Base-by-base conservation (phyloP, 2,113 vertebrate genomes). In the Hippocampus barbouri region DNA sequence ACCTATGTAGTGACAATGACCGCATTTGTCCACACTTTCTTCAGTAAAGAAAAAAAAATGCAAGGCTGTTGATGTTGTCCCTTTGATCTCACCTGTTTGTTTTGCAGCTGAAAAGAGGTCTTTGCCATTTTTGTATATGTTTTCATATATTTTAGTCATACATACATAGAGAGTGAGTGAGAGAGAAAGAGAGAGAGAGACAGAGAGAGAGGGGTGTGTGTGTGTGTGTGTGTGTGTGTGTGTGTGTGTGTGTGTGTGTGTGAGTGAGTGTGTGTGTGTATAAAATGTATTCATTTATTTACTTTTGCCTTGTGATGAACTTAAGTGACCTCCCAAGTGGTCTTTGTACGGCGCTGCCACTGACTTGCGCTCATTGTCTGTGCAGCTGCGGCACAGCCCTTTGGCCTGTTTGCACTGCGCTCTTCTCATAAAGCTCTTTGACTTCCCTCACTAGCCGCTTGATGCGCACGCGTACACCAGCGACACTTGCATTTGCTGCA, bases 371-470 rank as follows among this genome's bases (percentile, higher is more conserved):
- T 21, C 21, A 47, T 67, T 73, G 71, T 70, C 25, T 14, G 66
- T 66, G 70, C 70, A 72, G 53, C 69, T 70, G 68, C 11, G 47
- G 18, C n/a, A 8, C 12, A 69, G 51, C 40, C 57, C 43, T 16
- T 34, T 8, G 75, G 53, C 27, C 47, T 77, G 63, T 66, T 75
- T 25, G 40, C 66, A 60, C 51, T 59, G 56, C 61, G 59, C 34
- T 20, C 54, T 38, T 60, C 77, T 69, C 47, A 74, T 21, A 61
- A 40, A 60, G 62, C 77, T 69, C 25, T 61, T 54, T 71, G 49
- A 73, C 75, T 65, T 63, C 47, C 67, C 62, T 72, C 76, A 71
- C 72, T 70, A 73, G n/a, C 69, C 69, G 27, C 27, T 53, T 12
- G 34, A 41, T 73, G 27, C 51, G 41, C 51, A 61, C 62, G 62